Base-by-base conservation (phyloP, 1,140 invertebrate species). In the Eulimnadia texana region DNA sequence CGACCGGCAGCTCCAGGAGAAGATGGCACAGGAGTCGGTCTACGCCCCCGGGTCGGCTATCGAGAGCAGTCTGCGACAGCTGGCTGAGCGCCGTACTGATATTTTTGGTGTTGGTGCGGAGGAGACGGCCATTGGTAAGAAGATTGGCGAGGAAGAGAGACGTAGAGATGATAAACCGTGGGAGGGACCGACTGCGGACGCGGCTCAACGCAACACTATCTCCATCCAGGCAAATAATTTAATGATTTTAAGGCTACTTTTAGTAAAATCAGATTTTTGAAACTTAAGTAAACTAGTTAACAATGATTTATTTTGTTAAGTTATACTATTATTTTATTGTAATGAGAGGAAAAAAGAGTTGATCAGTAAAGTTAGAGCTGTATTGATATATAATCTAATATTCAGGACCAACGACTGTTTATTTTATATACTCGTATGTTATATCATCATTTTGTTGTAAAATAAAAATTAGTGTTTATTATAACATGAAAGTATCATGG, bases 71-170 rank as follows among this genome's bases (percentile, higher is more conserved):
- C 81, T 99, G 67, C 97, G 96, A 71, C 85, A 94, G 69, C 77
- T 99, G 65, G 96, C 95, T 0, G 95, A 99, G 70, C 82, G 95
- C 66, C 90, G 97, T 86, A 98, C 96, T 2, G 97, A 99, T 82
- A 99, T 99, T 75, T 99, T 99, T 72, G 97, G 97, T 79, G 87
- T 92, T 61, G 96, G 95, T 64, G 90, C 92, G 69, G 94, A 98
- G 73, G 96, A 99, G 79, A 97, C 95, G 0, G 89, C 91, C 1
- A 99, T 99, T 72, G 96, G 96, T 81, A 94, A 96, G 76, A 99
- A 99, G 74, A 92, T 97, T 65, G 96, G 96, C 9, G 93, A 98
- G 73, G 94, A 98, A 69, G 93, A 87, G 72, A 85, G 82, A 64
- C 81, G 82, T 65, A 87, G 86, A 72, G 84, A 88, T 70, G 91